Evolutionary conservation across 2,888 invertebrate genomes (phyloP).

Genomic region (Theretra japonica): DNA sequence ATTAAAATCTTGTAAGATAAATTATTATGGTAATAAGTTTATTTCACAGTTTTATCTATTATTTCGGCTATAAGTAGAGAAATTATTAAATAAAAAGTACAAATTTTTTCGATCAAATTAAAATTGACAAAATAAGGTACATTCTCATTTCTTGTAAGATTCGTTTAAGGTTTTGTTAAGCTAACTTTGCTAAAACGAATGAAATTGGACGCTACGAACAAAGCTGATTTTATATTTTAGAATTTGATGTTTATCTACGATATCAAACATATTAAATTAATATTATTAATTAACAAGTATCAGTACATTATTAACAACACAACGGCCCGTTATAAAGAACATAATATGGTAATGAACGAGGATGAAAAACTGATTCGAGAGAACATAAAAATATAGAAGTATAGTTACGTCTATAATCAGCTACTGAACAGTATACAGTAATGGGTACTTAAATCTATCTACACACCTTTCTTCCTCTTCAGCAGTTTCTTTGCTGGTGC

Average conservation of each 20-base stretch:
- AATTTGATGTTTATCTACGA: not conserved
- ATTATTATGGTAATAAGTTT: too few relatives aligned
- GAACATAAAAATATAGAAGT: too few relatives aligned
- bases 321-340: too few relatives aligned
- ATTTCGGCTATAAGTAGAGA: too few relatives aligned
- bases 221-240: not conserved
- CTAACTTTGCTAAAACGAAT: not conserved
- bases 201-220: not conserved
- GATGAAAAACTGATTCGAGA: too few relatives aligned
- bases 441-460: not conserved
- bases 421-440: not conserved
- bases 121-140: not conserved
- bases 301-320: not conserved
- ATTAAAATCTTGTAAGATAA: too few relatives aligned
- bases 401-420: not conserved
- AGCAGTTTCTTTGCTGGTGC: conserved; percentile 63
- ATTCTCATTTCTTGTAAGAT: too few relatives aligned
- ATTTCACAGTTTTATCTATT: too few relatives aligned
- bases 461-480: conserved; percentile 71
- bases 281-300: not conserved
- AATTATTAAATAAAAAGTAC: too few relatives aligned
- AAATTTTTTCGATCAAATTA: not conserved
- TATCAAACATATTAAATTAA: not conserved
- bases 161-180: not conserved
- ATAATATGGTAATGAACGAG: too few relatives aligned